A percentile compares a stretch with the other conserved stretches of the same genome.
These are phyloP conservation scores for Poeciliopsis infans DNA, from an alignment of 2,797 vertebrate genomes.

Conservation along the genomic window DNA sequence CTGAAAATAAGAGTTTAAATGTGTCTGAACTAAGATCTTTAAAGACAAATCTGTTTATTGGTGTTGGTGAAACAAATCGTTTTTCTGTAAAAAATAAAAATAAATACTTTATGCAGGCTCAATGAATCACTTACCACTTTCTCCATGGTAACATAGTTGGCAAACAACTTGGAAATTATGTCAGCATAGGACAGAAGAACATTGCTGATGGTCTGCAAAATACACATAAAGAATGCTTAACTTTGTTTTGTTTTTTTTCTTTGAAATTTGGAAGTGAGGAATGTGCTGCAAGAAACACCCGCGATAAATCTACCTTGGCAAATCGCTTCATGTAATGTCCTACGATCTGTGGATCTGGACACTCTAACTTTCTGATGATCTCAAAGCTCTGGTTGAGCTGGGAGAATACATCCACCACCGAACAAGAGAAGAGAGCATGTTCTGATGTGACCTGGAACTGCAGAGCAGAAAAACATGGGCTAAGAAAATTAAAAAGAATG, in stretches of 20 bases:
- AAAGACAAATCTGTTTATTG: background rate
- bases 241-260: background rate
- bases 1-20: conserved; percentile 65
- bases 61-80: background rate
- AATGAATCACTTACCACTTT: conserved; percentile 85
- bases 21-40: background rate
- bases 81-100: background rate
- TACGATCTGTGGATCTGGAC: conserved; percentile 96
- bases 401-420: conserved; percentile 97
- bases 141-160: conserved; percentile 95
- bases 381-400: conserved; percentile 99
- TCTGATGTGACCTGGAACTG: conserved; percentile 99
- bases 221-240: background rate
- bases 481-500: conserved; percentile 22
- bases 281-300: background rate
- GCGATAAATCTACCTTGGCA: conserved; percentile 86
- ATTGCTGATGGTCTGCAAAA: conserved; percentile 93
- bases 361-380: conserved; percentile 98
- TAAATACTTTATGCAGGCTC: background rate
- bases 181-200: conserved; percentile 95
- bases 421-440: conserved; percentile 97
- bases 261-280: background rate
- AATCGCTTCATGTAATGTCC: conserved; percentile 98
- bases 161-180: conserved; percentile 94
- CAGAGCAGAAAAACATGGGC: conserved; percentile 12